These are phyloP conservation scores for Glossosoma conforme DNA, from an alignment of 1,140 invertebrate species.

Conservation along the genomic window DNA sequence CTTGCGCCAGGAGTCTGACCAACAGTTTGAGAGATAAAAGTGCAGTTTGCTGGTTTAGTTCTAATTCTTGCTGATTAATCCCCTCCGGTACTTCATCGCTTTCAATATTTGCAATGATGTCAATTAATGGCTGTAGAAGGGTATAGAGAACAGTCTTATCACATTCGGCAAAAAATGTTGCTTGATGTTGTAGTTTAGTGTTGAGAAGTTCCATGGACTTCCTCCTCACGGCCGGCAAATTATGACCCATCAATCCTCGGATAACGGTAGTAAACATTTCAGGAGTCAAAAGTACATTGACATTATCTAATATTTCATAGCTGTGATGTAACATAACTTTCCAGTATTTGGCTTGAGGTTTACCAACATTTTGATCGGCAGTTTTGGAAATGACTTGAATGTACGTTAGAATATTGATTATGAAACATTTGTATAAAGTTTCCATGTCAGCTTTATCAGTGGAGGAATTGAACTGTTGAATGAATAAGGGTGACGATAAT, in stretches of 20 bases:
- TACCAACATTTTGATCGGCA: conserved; percentile 47
- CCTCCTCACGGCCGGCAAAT: conserved; percentile 62
- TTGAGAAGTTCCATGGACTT: conserved; percentile 83
- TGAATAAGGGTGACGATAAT: conserved; percentile 61
- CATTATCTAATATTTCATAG: conserved; percentile 71
- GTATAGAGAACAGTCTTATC: conserved; percentile 48
- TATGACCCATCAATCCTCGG: conserved; percentile 63
- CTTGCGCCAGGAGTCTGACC: conserved; percentile 60
- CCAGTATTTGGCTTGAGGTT: conserved; percentile 71
- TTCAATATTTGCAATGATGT: conserved; percentile 53
- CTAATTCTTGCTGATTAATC: conserved; percentile 49
- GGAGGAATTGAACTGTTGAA: conserved; percentile 56
- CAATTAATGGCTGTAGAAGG: conserved; percentile 57
- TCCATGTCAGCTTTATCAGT: conserved; percentile 51
- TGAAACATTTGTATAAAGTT: conserved; percentile 58
- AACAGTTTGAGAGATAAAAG: conserved; percentile 77
- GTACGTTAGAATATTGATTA: conserved; percentile 62
- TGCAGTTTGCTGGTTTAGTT: conserved; percentile 73
- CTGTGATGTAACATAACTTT: conserved; percentile 68
- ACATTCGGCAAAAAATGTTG: conserved; percentile 55
- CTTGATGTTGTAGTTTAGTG: conserved; percentile 64
- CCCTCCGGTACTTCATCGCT: conserved; percentile 37
- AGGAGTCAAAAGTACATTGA: conserved; percentile 73
- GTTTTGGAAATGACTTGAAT: conserved; percentile 60
- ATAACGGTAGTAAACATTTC: conserved; percentile 73